Base-by-base conservation (phyloP, 1,140 invertebrate genomes). In the Euwallacea fornicatus region DNA sequence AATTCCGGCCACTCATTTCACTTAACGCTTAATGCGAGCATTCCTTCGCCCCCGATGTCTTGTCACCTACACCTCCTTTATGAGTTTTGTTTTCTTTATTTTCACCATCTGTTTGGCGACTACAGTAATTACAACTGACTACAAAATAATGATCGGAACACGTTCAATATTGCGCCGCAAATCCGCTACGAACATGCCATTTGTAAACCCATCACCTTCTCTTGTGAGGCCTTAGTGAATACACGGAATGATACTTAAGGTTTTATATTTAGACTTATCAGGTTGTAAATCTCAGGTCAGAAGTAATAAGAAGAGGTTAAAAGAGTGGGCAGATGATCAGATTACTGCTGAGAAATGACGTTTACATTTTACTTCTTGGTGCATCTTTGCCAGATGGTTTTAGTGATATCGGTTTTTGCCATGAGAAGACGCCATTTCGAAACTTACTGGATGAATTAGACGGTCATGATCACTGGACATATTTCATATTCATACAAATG, bases 241-340 rank as follows among this genome's bases (percentile, higher is more conserved):
- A 50, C 46, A 58, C 21, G 55, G 55, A 33, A 16, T 13, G 55
- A 33, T 58, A 58, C 55, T 58, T 58, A 58, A 33, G 13, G 55
- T 9, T 16, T 58, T 58, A 58, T 58, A 58, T 58, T 56, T 33
- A 33, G n/a, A 58, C 55, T 58, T 58, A 58, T 58, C 55, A 9
- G 10, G n/a, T 13, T 13, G 21, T 16, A 16, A 13, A 2, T 33
- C 21, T 58, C 10, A 7, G 55, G 55, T 58, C 55, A 41, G 43
- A 63, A 46, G 46, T 47, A 63, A 63, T 63, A 63, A n/a, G 43
- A 44, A 63, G 61, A 63, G 61, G 61, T 63, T 63, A 63, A 63
- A n/a, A 21, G 61, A 63, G 61, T 63, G 61, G 61, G 61, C 42
- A 50, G 46, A 50, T 47, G 55, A 58, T 58, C 55, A 33, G 55